Evolutionary conservation across 2,797 vertebrate genomes (phyloP).

Genomic region (Luscinia luscinia): DNA sequence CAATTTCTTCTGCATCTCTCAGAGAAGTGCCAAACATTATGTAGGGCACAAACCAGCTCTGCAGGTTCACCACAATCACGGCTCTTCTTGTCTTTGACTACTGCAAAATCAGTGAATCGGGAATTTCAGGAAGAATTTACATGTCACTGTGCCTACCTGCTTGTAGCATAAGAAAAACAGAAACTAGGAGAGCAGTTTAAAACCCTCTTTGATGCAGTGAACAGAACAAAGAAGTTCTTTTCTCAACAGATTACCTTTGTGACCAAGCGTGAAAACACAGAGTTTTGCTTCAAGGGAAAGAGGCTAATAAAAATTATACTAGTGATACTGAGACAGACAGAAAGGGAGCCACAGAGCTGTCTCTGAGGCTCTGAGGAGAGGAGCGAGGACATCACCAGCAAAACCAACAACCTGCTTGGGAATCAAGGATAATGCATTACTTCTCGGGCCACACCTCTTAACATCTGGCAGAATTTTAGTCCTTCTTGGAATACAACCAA

Average conservation of each 20-base stretch:
- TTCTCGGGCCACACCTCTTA: background rate
- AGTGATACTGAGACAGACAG: background rate
- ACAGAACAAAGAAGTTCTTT: background rate
- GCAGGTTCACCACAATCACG: background rate
- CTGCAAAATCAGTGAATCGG: background rate
- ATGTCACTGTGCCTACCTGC: background rate
- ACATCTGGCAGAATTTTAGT: background rate
- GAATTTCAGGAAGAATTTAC: conserved; percentile 7
- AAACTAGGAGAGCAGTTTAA: background rate
- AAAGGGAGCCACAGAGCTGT: background rate
- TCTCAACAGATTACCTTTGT: background rate
- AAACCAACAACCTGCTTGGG: background rate
- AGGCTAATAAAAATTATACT: background rate
- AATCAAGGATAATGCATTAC: background rate
- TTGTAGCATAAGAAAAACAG: background rate
- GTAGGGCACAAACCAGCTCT: background rate
- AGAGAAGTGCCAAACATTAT: background rate
- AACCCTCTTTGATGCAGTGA: background rate
- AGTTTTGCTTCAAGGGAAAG: background rate
- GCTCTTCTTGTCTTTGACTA: background rate
- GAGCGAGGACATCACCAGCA: accelerated
- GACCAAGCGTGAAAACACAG: background rate
- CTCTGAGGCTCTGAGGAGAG: background rate
- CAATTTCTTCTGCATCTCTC: background rate
- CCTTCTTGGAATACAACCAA: background rate